Base-by-base conservation (phyloP, 2,113 vertebrate species). In the Seriola dumerili region DNA sequence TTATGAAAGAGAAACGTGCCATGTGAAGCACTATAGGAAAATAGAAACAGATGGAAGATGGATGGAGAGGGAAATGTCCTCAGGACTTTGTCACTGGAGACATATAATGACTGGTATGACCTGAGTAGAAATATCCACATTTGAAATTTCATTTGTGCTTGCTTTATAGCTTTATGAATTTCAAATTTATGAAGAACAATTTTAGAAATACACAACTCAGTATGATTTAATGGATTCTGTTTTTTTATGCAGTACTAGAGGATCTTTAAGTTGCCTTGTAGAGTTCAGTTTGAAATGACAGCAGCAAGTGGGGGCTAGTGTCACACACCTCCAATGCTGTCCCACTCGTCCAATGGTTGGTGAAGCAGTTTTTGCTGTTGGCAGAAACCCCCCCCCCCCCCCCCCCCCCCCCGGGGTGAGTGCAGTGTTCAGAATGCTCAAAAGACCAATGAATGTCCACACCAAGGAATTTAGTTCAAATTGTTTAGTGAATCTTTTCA, bases 151-250 rank as follows among this genome's bases (percentile, higher is more conserved):
- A 36, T 7, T 36, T 67, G 46, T 0, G 2, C 67, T 75, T 46
- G 38, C 50, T 64, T 68, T 48, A 25, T 21, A 72, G 42, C 17
- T 52, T 34, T n/a, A 44, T 64, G 29, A 50, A 64, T 52, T 65
- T 61, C 23, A 72, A 32, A 50, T 7, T 25, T 36, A 8, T 8
- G 64, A 42, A 55, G 62, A 19, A 42, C n/a, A 61, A 34, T 59
- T 58, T 23, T 3, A n/a, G 29, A 52, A 46, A 36, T 4, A 0
- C 9, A 25, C 19, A 48, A n/a, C n/a, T 46, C 3, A 16, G 9
- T 71, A n/a, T 52, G 2, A 12, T 54, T 42, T 5, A n/a, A 29
- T 29, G 29, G 4, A 64, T 64, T 70, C 38, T 48, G 23, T 11
- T 50, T 2, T 64, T 32, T 55, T 55, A 34, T 25, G 10, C 19